Evolutionary conservation across 2,797 vertebrate genomes (phyloP), one percentile per base, ranked within the genome.

Genomic region (Chloroceryle amazona): DNA sequence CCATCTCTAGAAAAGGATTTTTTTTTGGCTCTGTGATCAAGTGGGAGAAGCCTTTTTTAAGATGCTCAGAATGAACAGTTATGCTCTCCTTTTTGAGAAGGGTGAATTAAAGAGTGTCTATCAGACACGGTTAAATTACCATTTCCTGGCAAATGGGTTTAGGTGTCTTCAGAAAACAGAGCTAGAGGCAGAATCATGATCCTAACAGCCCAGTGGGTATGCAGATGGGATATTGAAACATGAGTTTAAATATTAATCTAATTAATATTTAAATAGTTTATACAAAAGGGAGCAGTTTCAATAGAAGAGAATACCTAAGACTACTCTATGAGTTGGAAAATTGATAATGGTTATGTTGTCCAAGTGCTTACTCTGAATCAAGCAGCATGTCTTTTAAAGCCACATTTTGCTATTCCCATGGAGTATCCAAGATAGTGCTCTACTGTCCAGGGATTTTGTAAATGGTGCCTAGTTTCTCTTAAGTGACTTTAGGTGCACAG

Each of bases 221-320:
- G 60, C 92, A 96, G 72, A 72, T 55, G 80, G 58, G 86, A 93
- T 72, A 79, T 41, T 70, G 92, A 95, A 95, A 93, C 93, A 92
- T 29, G 66, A 76, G 93, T 95, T 96, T 94, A 93, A 94, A 90
- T 95, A 94, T 86, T 90, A 75, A 52, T 89, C 93, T 90, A 84
- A 96, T 96, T 95, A 97, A 97, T 97, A 96, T 96, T 97, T 95
- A 94, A 95, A 68, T 60, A 93, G 81, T 85, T 91, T 85, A 70
- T 87, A 87, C 95, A 92, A 87, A 94, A 90, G 89, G 83, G 89
- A 96, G 84, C 67, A 11, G 52, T 73, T 87, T 94, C 81, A 49
- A 60, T 37, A 76, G 83, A 66, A 78, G 28, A 85, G 44, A 84
- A 47, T 70, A 90, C 35, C 70, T 84, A 70, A 67, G 76, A 63